These are phyloP conservation scores for Ophioderma brevispina DNA, from an alignment of 35 echinoderm and acorn worm species.

Conservation along the genomic window DNA sequence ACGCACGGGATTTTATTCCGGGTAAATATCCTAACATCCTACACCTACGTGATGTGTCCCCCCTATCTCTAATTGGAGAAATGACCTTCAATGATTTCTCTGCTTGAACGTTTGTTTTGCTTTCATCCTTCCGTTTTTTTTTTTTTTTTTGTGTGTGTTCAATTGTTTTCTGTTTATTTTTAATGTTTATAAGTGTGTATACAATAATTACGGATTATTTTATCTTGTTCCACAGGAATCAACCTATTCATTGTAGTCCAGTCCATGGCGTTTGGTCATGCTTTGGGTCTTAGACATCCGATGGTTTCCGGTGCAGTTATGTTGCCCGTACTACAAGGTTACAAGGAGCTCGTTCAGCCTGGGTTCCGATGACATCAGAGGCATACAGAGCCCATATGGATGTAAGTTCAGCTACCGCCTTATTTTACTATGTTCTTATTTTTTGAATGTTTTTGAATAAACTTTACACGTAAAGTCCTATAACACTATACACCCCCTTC, in stretches of 20 bases:
- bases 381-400: slow-evolving; percentile 59
- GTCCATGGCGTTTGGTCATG: slow-evolving; percentile 65
- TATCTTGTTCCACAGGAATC: too few relatives aligned
- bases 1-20: background rate
- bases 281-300: slow-evolving; percentile 39
- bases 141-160: background rate
- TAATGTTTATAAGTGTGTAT: background rate
- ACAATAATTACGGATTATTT: too few relatives aligned
- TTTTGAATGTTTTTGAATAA: too few relatives aligned
- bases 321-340: slow-evolving; percentile 27
- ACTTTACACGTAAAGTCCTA: too few relatives aligned
- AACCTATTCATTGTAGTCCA: slow-evolving; percentile 39
- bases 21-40: too few relatives aligned
- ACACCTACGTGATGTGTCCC: too few relatives aligned
- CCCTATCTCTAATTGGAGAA: background rate
- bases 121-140: too few relatives aligned
- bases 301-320: slow-evolving; percentile 36
- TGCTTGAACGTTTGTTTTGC: too few relatives aligned
- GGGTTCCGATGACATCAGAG: slow-evolving; percentile 35
- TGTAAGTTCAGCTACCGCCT: background rate
- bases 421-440: too few relatives aligned
- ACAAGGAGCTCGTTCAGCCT: slow-evolving; percentile 19
- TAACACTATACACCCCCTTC: too few relatives aligned
- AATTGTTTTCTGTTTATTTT: too few relatives aligned
- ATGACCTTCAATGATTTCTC: background rate